Evolutionary conservation across 2,888 invertebrate genomes (phyloP).

Genomic region (Ennomos quercinarius): DNA sequence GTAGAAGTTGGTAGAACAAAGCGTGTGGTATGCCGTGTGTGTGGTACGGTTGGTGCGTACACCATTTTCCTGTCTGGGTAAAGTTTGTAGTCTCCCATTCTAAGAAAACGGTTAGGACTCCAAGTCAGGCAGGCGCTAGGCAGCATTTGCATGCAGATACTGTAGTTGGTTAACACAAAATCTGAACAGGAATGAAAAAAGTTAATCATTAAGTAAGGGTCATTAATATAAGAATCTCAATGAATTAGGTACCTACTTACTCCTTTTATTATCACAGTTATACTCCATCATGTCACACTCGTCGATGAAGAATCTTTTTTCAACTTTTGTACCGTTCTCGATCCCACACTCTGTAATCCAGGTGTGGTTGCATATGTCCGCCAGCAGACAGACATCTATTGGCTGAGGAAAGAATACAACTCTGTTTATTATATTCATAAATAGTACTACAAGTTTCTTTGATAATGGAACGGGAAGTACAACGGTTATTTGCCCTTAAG

Average conservation of each 20-base stretch:
- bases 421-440: background rate
- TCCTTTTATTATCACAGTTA: conserved; percentile 60
- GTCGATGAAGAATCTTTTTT: conserved; percentile 60
- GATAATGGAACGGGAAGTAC: too few relatives aligned
- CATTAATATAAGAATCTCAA: too few relatives aligned
- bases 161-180: conserved; percentile 53
- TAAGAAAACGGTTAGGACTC: conserved; percentile 31
- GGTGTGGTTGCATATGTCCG: conserved; percentile 72
- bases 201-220: too few relatives aligned
- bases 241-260: conserved; percentile 31
- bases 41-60: conserved; percentile 32
- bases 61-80: conserved; percentile 42
- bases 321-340: conserved; percentile 31
- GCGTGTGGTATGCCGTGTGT: background rate
- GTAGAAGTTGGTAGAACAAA: background rate
- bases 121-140: conserved; percentile 40
- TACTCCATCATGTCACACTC: conserved; percentile 69
- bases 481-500: too few relatives aligned
- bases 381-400: conserved; percentile 55
- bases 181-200: conserved; percentile 47
- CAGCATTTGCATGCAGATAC: conserved; percentile 49
- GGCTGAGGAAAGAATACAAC: conserved; percentile 44
- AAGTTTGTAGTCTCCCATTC: conserved; percentile 47
- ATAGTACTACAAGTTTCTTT: too few relatives aligned
- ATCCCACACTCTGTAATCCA: conserved; percentile 66